Percentiles rank a stretch among this genome's conserved stretches.
Evolutionary conservation across 2,797 vertebrate species (phyloP).

Genomic region (Malurus splendens): DNA sequence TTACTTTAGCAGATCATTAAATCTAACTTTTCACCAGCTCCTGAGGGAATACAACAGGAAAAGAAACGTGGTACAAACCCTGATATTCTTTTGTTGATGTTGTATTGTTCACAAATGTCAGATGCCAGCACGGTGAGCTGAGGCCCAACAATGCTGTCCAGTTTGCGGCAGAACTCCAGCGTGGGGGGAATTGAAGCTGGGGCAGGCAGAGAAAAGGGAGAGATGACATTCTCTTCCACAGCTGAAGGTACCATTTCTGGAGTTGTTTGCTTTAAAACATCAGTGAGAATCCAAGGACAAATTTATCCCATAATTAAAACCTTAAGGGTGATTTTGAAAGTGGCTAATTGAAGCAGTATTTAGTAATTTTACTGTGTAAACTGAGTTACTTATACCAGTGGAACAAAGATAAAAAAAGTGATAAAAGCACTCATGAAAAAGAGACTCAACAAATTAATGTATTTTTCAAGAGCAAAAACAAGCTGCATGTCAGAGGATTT

Average conservation of each 20-base stretch:
- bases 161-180: constrained; percentile 88
- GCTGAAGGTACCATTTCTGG: neutral
- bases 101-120: constrained; percentile 97
- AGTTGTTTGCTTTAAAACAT: neutral
- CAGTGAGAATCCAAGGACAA: neutral
- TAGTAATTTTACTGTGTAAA: neutral
- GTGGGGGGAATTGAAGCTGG: constrained; percentile 86
- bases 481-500: neutral
- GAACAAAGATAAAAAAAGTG: neutral
- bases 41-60: neutral
- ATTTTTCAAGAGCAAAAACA: neutral
- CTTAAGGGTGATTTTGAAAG: neutral
- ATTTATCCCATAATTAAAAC: neutral
- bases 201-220: neutral
- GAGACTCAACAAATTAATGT: neutral
- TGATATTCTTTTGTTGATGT: constrained; percentile 91
- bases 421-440: neutral
- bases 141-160: constrained; percentile 92
- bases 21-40: neutral
- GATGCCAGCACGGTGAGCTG: constrained; percentile 94
- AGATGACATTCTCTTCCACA: neutral
- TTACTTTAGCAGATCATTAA: neutral
- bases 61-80: constrained; percentile 77
- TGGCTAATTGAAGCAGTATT: neutral
- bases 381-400: neutral